Conservation (phyloP, 2,797 vertebrate species). For the Pantherophis alleghaniensis region DNA sequence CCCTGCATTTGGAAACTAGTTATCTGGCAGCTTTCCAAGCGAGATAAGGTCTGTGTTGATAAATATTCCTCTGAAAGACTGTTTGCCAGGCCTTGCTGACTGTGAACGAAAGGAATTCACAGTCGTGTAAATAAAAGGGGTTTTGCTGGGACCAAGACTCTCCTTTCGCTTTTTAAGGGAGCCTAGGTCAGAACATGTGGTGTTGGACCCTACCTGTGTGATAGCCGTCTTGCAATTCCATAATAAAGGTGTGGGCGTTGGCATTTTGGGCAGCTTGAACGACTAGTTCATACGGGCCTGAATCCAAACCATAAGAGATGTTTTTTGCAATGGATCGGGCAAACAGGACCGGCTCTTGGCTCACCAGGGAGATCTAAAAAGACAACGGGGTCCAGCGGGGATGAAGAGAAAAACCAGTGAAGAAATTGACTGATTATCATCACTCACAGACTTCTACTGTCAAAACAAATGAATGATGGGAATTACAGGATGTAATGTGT, state of each 20-base stretch:
- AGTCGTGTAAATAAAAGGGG: too few relatives aligned
- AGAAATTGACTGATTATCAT: neutral
- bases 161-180: too few relatives aligned
- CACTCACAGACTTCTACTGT: neutral
- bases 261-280: slow-evolving; percentile 85
- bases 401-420: neutral
- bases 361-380: slow-evolving; percentile 86
- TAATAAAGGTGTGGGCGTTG: slow-evolving; percentile 89
- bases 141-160: too few relatives aligned
- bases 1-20: too few relatives aligned
- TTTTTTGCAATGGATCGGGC: slow-evolving; percentile 89
- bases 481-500: neutral
- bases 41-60: too few relatives aligned
- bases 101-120: too few relatives aligned
- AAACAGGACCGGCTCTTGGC: slow-evolving; percentile 93
- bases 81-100: too few relatives aligned
- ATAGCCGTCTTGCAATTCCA: slow-evolving; percentile 82
- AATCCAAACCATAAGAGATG: slow-evolving; percentile 85
- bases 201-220: slow-evolving; percentile 76
- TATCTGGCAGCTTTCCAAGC: too few relatives aligned
- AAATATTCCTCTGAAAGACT: too few relatives aligned
- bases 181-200: too few relatives aligned
- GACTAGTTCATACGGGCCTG: slow-evolving; percentile 76
- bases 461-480: neutral
- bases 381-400: neutral